Evolutionary conservation across 2,113 vertebrate genomes (phyloP), one percentile per base, ranked within the genome.

Genomic region (Pleuronectes platessa): DNA sequence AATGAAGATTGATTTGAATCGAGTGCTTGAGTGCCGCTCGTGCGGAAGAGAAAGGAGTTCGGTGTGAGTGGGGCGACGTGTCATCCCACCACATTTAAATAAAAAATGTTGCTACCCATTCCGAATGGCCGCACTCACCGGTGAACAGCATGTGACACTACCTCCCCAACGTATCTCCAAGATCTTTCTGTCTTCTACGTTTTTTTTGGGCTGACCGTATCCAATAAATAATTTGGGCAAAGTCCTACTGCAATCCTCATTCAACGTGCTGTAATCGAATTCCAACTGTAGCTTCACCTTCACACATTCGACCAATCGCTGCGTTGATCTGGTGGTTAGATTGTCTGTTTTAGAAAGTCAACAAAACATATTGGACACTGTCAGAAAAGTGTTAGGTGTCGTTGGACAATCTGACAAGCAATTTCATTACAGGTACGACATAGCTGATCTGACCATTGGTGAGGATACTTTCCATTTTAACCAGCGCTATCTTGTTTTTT

Each of bases 1-100:
- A 58, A 13, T 27, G 54, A 56, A 26, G 23, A 24, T 3, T 13
- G n/a, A 24, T 24, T 58, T 58, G 12, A 58, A 27, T 58, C 7
- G 56, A 56, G 21, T 69, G 45, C 45, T 49, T 59, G 37, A 62
- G 21, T 42, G 45, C 24, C 13, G 61, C 61, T 73, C 0, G 2
- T 68, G 21, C 47, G 51, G 26, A 1, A 23, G n/a, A 49, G 10
- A 51, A 69, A 35, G 18, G n/a, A 61, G 53, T 68, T 79, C 35
- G 42, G 20, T 37, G 7, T 53, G 27, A 49, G 40, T 8, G 18
- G 49, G 61, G 9, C 1, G 3, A 10, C 1, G 3, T 53, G 20
- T 13, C n/a, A 17, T 61, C 31, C 35, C 42, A 37, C 20, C 27
- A 21, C 64, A 45, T 72, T 23, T 53, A 55, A 68, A 35, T 60